Conservation (phyloP, 1,140 invertebrate species). For the Zaprionus ornatus region DNA sequence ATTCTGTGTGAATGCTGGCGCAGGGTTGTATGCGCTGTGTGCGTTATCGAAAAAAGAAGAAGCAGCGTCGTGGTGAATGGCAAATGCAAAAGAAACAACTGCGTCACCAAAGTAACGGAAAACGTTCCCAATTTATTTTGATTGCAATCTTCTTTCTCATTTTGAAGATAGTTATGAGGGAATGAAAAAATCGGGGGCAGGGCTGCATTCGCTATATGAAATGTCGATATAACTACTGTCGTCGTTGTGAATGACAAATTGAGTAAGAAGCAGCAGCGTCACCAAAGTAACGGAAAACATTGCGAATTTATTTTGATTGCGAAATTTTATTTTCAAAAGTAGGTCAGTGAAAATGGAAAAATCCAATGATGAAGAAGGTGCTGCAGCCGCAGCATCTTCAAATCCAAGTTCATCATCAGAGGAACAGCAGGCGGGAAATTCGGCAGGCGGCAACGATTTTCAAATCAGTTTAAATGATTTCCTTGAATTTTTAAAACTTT, state of each 20-base stretch:
- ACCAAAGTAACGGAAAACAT: constrained; percentile 50
- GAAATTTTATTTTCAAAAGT: constrained; percentile 20
- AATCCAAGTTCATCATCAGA: constrained; percentile 34
- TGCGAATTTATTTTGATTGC: constrained; percentile 30
- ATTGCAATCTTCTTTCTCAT: constrained; percentile 21
- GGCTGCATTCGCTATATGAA: neutral
- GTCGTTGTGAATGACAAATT: constrained; percentile 6
- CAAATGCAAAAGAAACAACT: neutral
- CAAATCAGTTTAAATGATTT: constrained; percentile 82
- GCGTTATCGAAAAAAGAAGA: neutral
- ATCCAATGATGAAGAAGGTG: constrained; percentile 51
- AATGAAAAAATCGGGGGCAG: constrained; percentile 40
- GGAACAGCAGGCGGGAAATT: constrained; percentile 24
- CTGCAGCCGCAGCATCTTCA: constrained; percentile 28
- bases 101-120: constrained; percentile 44
- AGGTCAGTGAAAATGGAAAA: constrained; percentile 51
- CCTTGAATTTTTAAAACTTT: constrained; percentile 82
- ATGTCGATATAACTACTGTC: too few species aligned
- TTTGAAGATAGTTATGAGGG: constrained; percentile 22
- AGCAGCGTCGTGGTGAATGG: neutral
- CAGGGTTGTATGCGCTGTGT: constrained; percentile 28
- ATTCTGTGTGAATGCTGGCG: constrained; percentile 27
- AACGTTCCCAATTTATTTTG: constrained; percentile 26
- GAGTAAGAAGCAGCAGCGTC: constrained; percentile 24
- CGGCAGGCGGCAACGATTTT: constrained; percentile 51